Percentiles rank a stretch among this genome's conserved stretches.
These are phyloP conservation scores for Falco cherrug DNA, from an alignment of 2,797 vertebrate species.

Conservation along the genomic window DNA sequence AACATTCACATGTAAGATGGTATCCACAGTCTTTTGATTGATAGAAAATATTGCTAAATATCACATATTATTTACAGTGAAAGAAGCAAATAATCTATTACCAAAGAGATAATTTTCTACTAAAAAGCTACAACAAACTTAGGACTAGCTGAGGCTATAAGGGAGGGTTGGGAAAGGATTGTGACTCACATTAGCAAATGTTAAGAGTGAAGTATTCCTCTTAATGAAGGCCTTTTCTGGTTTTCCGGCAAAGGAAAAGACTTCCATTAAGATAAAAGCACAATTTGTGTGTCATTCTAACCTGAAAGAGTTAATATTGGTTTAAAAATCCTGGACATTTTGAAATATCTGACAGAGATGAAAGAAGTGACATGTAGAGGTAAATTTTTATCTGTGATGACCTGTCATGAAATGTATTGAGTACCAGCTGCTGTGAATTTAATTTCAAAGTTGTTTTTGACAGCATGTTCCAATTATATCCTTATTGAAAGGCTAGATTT, in stretches of 20 bases:
- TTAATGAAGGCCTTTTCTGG: not conserved
- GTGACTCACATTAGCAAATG: not conserved
- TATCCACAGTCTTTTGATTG: not conserved
- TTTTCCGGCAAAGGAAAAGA: not conserved
- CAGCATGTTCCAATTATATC: constrained; percentile 66
- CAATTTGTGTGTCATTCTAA: not conserved
- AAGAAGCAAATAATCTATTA: not conserved
- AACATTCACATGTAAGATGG: not conserved
- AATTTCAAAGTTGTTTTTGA: constrained; percentile 64
- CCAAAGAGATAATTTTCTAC: not conserved
- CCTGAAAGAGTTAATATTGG: constrained; percentile 19
- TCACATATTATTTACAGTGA: not conserved
- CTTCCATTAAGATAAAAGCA: not conserved
- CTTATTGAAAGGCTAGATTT: constrained; percentile 61
- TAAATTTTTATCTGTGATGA: constrained; percentile 67
- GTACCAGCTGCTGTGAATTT: constrained; percentile 66
- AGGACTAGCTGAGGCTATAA: not conserved
- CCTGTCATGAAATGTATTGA: constrained; percentile 64
- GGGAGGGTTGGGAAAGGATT: not conserved
- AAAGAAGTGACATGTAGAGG: constrained; percentile 36
- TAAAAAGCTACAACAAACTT: not conserved
- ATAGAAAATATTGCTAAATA: constrained; percentile 17
- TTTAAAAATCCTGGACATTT: constrained; percentile 24
- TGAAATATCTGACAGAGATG: constrained; percentile 35
- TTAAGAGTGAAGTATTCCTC: not conserved